Evolutionary conservation across 2,113 vertebrate genomes (phyloP).

Genomic region (Osmerus mordax): DNA sequence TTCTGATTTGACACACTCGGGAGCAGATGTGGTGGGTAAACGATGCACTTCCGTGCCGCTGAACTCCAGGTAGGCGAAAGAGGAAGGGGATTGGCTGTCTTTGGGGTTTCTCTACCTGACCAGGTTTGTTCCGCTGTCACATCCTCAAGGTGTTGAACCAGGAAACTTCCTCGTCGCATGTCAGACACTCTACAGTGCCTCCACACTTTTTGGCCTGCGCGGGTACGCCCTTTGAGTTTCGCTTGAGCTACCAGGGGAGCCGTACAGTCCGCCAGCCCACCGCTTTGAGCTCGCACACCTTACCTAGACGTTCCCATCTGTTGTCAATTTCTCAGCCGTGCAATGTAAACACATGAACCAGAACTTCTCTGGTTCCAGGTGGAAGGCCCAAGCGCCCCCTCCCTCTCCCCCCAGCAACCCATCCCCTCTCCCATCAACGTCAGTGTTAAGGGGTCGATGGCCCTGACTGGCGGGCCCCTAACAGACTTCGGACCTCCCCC

Average conservation of each 20-base stretch:
- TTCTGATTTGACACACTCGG: too few species aligned
- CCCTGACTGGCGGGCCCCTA: conserved; percentile 9
- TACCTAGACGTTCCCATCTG: conserved; percentile 10
- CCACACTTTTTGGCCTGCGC: background rate
- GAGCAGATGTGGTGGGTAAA: too few species aligned
- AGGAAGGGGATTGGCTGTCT: background rate
- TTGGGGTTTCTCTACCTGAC: background rate
- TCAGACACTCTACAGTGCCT: background rate
- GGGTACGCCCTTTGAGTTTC: background rate
- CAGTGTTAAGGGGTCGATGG: conserved; percentile 23
- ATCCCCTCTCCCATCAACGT: conserved; percentile 7
- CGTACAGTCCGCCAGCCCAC: background rate
- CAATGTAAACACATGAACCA: conserved; percentile 21
- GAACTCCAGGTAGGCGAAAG: background rate
- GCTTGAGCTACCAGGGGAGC: background rate
- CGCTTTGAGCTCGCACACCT: background rate
- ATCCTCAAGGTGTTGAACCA: background rate
- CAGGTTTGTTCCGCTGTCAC: background rate
- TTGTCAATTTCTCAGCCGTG: conserved; percentile 11
- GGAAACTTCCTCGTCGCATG: background rate
- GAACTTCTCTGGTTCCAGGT: conserved; percentile 3
- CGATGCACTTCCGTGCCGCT: too few species aligned
- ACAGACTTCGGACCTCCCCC: conserved; percentile 46
- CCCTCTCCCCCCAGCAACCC: conserved; percentile 7
- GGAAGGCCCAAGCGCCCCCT: background rate